Percentiles rank a stretch among this genome's conserved stretches.
phyloP scores from a whole-genome alignment of 1,140 invertebrate species.

The Galendromus occidentalis region DNA sequence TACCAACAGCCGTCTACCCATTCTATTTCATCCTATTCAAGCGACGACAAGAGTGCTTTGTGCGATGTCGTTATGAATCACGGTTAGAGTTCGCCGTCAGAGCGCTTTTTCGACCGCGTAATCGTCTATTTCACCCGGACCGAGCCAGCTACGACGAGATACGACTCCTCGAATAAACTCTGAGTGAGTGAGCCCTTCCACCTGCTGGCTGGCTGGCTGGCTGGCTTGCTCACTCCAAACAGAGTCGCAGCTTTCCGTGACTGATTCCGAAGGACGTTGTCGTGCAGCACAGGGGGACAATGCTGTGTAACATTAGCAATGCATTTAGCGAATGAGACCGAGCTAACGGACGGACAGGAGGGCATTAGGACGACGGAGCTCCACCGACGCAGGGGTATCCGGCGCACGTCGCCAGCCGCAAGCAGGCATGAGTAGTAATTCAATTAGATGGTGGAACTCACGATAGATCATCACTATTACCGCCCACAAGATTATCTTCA shows the following conservation, averaged over 20 bases:
- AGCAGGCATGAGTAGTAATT: slow-evolving; percentile 7
- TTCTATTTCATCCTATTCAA: no score
- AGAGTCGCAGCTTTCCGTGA: no score
- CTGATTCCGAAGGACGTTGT: not conserved
- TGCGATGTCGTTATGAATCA: no score
- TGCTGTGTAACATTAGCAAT: not conserved
- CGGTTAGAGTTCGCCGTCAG: no score
- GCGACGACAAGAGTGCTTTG: no score
- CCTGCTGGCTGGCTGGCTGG: not conserved
- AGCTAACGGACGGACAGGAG: not conserved
- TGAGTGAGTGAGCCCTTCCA: no score
- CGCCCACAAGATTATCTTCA: not conserved
- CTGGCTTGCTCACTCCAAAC: not conserved
- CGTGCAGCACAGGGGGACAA: not conserved
- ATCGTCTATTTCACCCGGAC: no score
- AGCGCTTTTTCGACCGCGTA: no score
- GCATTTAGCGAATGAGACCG: slow-evolving; percentile 3
- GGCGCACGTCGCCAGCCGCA: not conserved
- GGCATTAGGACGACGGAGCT: not conserved
- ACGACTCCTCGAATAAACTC: no score
- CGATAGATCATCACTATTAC: slow-evolving; percentile 7
- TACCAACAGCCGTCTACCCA: no score
- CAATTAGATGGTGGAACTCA: slow-evolving; percentile 3
- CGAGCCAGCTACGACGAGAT: no score
- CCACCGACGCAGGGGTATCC: not conserved